Percentiles rank a stretch among this genome's conserved stretches.
Conservation (phyloP, 35 echinoderm and acorn worm species). For the Apostichopus parvimensis region DNA sequence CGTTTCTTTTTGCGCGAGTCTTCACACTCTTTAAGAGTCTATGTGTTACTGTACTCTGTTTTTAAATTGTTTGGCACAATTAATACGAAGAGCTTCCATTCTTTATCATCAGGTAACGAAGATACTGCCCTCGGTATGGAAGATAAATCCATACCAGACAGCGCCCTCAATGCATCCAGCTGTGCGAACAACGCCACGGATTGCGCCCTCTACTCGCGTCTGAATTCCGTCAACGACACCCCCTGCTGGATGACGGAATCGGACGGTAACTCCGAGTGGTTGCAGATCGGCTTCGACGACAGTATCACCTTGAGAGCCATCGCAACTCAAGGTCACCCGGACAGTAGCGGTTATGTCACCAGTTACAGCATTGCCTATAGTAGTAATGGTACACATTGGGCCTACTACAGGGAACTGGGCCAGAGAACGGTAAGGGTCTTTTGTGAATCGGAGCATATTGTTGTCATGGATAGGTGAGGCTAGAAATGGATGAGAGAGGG, state of each 20-base stretch:
- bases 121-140: slow-evolving; percentile 66
- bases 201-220: slow-evolving; percentile 67
- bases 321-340: slow-evolving; percentile 51
- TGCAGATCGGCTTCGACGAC: slow-evolving; percentile 61
- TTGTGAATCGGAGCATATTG: too few species aligned
- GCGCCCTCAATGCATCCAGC: slow-evolving; percentile 55
- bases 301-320: slow-evolving; percentile 63
- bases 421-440: slow-evolving; percentile 47
- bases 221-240: slow-evolving; percentile 47
- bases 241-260: slow-evolving; percentile 78
- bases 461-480: too few species aligned
- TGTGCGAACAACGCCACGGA: slow-evolving; percentile 35
- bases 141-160: slow-evolving; percentile 59
- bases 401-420: slow-evolving; percentile 54
- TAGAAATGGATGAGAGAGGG: too few species aligned
- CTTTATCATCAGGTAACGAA: slow-evolving; percentile 58
- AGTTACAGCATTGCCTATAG: slow-evolving; percentile 62
- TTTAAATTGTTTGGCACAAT: background rate
- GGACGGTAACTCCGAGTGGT: slow-evolving; percentile 59
- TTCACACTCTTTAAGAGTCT: too few species aligned
- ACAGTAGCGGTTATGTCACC: slow-evolving; percentile 64
- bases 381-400: slow-evolving; percentile 55
- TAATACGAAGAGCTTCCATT: background rate
- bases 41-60: background rate
- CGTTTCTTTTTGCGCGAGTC: too few species aligned